Percentiles rank a stretch among this genome's conserved stretches.
Evolutionary conservation across 2,797 vertebrate genomes (phyloP).

Genomic region (Presbytis comata): DNA sequence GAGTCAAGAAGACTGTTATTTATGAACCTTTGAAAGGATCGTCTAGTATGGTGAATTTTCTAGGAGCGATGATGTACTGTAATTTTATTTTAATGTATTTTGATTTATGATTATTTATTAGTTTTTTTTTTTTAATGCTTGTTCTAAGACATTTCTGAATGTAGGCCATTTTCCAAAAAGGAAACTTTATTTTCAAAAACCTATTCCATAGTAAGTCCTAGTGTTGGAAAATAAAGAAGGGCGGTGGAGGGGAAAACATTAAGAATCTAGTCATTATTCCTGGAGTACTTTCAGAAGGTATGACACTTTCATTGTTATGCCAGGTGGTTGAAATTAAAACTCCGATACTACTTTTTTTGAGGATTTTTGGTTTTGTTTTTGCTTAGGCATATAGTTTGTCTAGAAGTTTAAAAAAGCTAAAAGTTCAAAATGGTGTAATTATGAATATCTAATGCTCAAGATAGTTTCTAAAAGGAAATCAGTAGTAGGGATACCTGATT

Average conservation of each 20-base stretch:
- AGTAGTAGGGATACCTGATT: background rate
- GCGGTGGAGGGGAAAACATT: background rate
- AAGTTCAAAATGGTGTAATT: slow-evolving; percentile 58
- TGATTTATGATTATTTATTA: slow-evolving; percentile 91
- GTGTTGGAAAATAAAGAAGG: slow-evolving; percentile 44
- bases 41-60: slow-evolving; percentile 80
- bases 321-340: slow-evolving; percentile 71
- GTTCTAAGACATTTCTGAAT: slow-evolving; percentile 88
- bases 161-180: slow-evolving; percentile 74
- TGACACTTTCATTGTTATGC: slow-evolving; percentile 54
- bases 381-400: slow-evolving; percentile 3
- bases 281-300: slow-evolving; percentile 56
- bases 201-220: slow-evolving; percentile 48
- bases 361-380: slow-evolving; percentile 47
- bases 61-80: slow-evolving; percentile 83
- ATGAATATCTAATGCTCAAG: background rate
- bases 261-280: slow-evolving; percentile 43
- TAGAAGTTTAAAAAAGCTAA: slow-evolving; percentile 39
- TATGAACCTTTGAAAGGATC: slow-evolving; percentile 81
- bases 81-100: slow-evolving; percentile 87
- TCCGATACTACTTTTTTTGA: slow-evolving; percentile 47
- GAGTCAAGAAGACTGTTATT: slow-evolving; percentile 78
- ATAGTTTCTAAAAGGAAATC: slow-evolving; percentile 41
- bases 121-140: slow-evolving; percentile 75
- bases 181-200: slow-evolving; percentile 62